Evolutionary conservation across 2,888 invertebrate species (phyloP).

Genomic region (Ctenicera cuprea): DNA sequence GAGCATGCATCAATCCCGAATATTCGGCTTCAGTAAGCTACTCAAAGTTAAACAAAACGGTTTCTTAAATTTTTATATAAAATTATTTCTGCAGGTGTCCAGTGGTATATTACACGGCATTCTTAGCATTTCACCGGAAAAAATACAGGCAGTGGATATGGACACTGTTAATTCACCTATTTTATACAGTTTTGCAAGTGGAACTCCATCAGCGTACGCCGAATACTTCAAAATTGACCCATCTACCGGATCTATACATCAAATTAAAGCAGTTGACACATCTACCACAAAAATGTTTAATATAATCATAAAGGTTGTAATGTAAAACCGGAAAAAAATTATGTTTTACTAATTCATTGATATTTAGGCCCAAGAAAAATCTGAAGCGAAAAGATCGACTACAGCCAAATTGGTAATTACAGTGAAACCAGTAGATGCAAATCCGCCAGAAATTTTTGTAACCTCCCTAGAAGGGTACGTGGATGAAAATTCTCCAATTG

Average conservation of each 20-base stretch:
- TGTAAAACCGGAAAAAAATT: background rate
- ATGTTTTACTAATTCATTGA: background rate
- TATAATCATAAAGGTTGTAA: constrained; percentile 84
- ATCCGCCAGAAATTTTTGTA: constrained; percentile 86
- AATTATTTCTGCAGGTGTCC: constrained; percentile 77
- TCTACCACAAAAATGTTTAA: constrained; percentile 86
- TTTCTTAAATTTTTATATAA: no score
- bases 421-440: constrained; percentile 90
- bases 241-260: constrained; percentile 87
- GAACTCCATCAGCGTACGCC: constrained; percentile 84
- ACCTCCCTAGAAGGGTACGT: constrained; percentile 85
- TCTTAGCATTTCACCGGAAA: constrained; percentile 88
- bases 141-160: constrained; percentile 93
- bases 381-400: constrained; percentile 86
- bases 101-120: constrained; percentile 90
- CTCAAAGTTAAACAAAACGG: no score
- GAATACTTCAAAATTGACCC: constrained; percentile 91
- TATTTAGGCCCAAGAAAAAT: constrained; percentile 84
- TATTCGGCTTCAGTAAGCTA: constrained; percentile 86
- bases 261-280: constrained; percentile 87
- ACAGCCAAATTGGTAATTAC: constrained; percentile 88
- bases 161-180: constrained; percentile 91
- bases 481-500: constrained; percentile 89
- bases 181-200: constrained; percentile 87
- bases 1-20: constrained; percentile 91